Evolutionary conservation across 2,797 vertebrate species (phyloP).

Genomic region (Acridotheres tristis): DNA sequence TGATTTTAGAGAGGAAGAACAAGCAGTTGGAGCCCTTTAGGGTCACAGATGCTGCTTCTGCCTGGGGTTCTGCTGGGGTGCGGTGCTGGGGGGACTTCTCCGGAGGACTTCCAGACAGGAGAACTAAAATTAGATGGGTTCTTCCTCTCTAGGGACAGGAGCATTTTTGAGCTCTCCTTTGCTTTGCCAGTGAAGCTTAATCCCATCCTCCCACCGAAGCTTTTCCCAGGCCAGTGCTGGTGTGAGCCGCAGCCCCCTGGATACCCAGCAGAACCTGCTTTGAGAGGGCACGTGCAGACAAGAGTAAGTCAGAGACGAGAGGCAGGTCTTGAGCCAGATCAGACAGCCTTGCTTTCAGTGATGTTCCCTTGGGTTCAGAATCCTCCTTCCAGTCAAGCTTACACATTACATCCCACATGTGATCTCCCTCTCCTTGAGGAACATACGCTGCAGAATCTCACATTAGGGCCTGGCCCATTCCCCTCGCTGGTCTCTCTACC

Average conservation of each 20-base stretch:
- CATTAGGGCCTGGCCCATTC: rapidly evolving
- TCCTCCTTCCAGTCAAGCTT: not conserved
- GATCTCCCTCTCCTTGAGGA: not conserved
- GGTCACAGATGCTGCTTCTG: too few species aligned
- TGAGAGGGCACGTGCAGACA: not conserved
- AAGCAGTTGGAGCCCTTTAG: not conserved
- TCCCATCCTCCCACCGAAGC: not conserved
- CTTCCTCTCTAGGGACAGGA: not conserved
- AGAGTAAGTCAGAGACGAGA: not conserved
- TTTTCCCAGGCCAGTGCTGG: not conserved
- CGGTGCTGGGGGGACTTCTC: not conserved
- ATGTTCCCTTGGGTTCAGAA: not conserved
- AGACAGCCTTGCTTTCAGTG: not conserved
- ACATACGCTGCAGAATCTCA: not conserved
- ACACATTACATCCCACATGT: rapidly evolving
- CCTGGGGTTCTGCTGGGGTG: not conserved
- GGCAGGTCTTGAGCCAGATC: not conserved
- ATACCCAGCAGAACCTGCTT: not conserved
- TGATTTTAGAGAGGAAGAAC: rapidly evolving
- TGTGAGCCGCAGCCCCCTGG: not conserved
- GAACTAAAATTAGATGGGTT: not conserved
- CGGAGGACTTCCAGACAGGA: not conserved
- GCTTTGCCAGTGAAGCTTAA: not conserved
- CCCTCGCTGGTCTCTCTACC: rapidly evolving
- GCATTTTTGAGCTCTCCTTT: not conserved